Evolutionary conservation across 1,140 invertebrate genomes (phyloP), one percentile per base, ranked within the genome.

Genomic region (Pygmarrhopalites habei): DNA sequence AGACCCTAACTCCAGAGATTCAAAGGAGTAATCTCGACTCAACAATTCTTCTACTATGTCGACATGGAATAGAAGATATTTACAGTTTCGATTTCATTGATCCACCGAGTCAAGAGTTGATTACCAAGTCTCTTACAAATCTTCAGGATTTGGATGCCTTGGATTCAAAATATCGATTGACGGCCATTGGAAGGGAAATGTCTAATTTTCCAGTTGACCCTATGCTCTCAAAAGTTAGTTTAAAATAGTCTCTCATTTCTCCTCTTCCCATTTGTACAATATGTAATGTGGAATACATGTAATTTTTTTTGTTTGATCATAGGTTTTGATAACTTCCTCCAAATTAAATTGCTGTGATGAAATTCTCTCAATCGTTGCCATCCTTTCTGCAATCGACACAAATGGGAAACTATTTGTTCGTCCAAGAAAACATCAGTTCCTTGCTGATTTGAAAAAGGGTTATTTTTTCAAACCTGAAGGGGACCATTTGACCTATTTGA

Each of bases 331-430:
- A 65, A 90, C 94, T 35, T 91, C 88, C 65, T 90, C 88, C 73
- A 93, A 97, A 78, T 91, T 94, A 76, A 97, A 93, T 77, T 99
- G 96, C 75, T 98, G 95, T 69, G 98, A 99, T 79, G 96, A 99
- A 80, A 96, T 98, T 71, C 83, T 99, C 29, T 97, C 93, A 71
- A 95, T 99, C 72, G 96, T 94, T 23, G 92, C 95, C 58, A 98
- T 99, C 95, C 79, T 98, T 71, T 97, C 94, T 85, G 92, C 92
- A 96, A 12, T 12, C 12, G 85, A 81, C 68, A 53, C 58, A 51
- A 21, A 23, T 5, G n/a, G n/a, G n/a, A 49, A 49, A 49, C 10
- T 49, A 10, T 49, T 49, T 49, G 7, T 10, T 23, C 46, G 46
- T 17, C 46, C 46, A 5, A 49, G 19, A 23, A 49, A 49, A 49